Evolutionary conservation across 2,797 vertebrate species (phyloP).

Genomic region (Tangara arthus): DNA sequence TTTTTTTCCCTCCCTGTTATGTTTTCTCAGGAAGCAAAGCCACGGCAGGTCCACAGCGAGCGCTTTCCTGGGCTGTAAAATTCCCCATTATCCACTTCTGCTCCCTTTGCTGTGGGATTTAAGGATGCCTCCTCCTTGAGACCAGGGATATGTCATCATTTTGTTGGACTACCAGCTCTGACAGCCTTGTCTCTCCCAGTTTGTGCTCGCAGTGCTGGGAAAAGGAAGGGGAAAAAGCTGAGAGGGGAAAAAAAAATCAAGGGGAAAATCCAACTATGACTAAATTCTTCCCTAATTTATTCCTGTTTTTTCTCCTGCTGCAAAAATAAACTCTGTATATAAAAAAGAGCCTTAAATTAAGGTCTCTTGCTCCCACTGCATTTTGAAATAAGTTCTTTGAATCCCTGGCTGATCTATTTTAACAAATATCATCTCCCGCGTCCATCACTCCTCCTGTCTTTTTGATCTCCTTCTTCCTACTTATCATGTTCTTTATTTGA

Average conservation of each 20-base stretch:
- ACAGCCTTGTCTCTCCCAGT: constrained; percentile 41
- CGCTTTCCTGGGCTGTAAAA: constrained; percentile 9
- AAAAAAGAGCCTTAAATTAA: background rate
- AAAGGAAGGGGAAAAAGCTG: constrained; percentile 21
- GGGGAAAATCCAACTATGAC: background rate
- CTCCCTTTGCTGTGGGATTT: constrained; percentile 54
- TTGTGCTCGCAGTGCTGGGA: background rate
- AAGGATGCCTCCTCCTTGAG: constrained; percentile 48
- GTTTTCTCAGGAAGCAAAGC: constrained; percentile 9
- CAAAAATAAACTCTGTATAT: background rate
- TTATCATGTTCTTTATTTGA: constrained; percentile 78
- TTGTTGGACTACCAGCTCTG: constrained; percentile 55
- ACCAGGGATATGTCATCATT: constrained; percentile 63
- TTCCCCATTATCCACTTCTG: constrained; percentile 31
- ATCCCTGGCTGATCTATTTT: constrained; percentile 33
- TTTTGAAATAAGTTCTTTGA: constrained; percentile 23
- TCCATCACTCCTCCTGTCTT: constrained; percentile 54
- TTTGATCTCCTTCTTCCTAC: constrained; percentile 68
- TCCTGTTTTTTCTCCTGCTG: background rate
- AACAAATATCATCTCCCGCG: constrained; percentile 33
- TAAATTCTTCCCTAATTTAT: background rate
- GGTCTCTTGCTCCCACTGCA: background rate
- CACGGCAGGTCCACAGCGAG: background rate
- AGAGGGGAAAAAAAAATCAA: background rate
- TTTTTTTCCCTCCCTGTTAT: background rate